Conservation (phyloP, 2,797 vertebrate species). For the Meda fulgida region DNA sequence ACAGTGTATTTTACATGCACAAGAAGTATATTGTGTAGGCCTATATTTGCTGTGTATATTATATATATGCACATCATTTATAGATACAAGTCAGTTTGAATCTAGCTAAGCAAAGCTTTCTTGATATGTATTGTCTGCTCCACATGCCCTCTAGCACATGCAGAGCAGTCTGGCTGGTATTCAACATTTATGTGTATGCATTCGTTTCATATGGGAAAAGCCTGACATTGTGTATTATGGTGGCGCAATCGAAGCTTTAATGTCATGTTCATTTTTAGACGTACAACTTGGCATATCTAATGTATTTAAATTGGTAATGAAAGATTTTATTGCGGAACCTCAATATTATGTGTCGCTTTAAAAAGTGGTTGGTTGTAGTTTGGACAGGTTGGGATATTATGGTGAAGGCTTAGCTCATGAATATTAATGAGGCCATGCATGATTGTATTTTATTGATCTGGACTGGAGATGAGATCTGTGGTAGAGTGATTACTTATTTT, state of each 20-base stretch:
- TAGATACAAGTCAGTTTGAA: not conserved
- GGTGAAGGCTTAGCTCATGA: not conserved
- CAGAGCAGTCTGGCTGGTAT: constrained; percentile 10
- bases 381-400: not conserved
- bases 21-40: not conserved
- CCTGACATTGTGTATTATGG: constrained; percentile 21
- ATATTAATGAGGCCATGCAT: not conserved
- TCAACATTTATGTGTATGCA: constrained; percentile 10
- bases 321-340: constrained; percentile 2
- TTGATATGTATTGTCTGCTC: not conserved
- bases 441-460: not conserved
- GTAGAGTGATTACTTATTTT: constrained; percentile 7
- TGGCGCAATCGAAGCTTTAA: not conserved
- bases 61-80: not conserved
- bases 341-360: not conserved
- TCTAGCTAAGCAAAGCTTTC: not conserved
- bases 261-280: not conserved
- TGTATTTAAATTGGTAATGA: not conserved
- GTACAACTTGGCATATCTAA: not conserved
- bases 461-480: not conserved
- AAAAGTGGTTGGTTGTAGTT: not conserved
- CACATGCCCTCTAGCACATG: constrained; percentile 18
- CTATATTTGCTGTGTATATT: not conserved
- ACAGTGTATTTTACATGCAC: not conserved
- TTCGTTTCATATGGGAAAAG: constrained; percentile 19